A percentile compares a stretch with the other conserved stretches of the same genome.
Conservation (phyloP, 2,113 vertebrate genomes). For the Dasyprocta punctata region DNA sequence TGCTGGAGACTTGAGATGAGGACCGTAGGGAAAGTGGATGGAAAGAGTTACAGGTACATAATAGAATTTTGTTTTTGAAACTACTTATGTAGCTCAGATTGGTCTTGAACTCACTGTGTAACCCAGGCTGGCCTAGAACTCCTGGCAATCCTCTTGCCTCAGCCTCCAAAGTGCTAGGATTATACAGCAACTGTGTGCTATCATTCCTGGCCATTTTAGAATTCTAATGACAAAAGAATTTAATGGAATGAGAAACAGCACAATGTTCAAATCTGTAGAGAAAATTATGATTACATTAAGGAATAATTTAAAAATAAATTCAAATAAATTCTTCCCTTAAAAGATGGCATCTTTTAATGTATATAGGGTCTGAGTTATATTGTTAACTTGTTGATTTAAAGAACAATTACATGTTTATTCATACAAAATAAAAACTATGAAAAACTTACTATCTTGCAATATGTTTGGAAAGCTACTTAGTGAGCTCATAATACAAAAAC, state of each 20-base stretch:
- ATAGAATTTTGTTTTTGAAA: background rate
- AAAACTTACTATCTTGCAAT: background rate
- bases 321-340: background rate
- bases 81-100: background rate
- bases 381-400: no score
- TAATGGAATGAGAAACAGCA: background rate
- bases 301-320: background rate
- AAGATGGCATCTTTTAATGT: background rate
- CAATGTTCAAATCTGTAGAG: background rate
- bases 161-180: background rate
- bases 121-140: background rate
- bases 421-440: background rate
- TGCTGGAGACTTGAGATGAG: background rate
- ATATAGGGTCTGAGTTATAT: no score
- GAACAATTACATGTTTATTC: background rate
- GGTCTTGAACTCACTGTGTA: background rate
- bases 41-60: background rate
- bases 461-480: background rate
- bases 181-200: background rate
- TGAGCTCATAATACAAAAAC: background rate
- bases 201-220: background rate
- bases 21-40: fast-evolving
- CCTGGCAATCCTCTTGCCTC: background rate
- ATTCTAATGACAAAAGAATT: background rate
- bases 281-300: background rate